A percentile compares a stretch with the other conserved stretches of the same genome.
phyloP scores from a whole-genome alignment of 2,797 vertebrate species.

The Pseudochirops cupreus region DNA sequence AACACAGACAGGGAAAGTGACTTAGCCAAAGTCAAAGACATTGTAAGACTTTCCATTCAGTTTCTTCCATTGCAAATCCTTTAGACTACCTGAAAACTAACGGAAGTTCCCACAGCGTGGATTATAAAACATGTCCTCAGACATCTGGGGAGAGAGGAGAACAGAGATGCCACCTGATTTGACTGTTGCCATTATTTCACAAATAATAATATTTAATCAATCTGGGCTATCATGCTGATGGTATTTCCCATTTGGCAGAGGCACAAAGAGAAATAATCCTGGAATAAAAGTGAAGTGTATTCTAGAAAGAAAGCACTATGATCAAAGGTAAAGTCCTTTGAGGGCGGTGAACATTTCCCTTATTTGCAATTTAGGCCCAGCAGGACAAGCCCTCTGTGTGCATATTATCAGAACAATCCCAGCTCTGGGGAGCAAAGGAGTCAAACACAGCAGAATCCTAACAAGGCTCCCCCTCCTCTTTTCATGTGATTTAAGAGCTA shows the following conservation, averaged over 20 bases:
- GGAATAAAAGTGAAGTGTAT: constrained; percentile 74
- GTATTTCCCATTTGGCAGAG: constrained; percentile 64
- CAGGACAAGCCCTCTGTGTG: constrained; percentile 67
- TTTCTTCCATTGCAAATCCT: neutral
- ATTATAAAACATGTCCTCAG: neutral
- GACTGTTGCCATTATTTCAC: constrained; percentile 64
- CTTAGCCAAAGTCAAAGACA: neutral
- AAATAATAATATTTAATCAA: constrained; percentile 75
- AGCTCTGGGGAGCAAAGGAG: constrained; percentile 68
- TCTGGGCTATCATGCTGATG: constrained; percentile 65
- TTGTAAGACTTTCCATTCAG: neutral
- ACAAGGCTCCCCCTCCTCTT: constrained; percentile 71
- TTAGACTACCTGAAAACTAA: neutral
- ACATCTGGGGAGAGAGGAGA: neutral
- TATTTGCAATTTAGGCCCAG: constrained; percentile 79
- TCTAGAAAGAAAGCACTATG: constrained; percentile 73
- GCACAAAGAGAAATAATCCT: constrained; percentile 71
- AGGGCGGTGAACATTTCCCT: constrained; percentile 58
- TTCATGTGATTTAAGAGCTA: constrained; percentile 70
- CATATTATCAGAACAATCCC: constrained; percentile 77
- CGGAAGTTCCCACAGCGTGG: neutral
- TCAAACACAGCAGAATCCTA: constrained; percentile 71
- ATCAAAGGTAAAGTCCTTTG: constrained; percentile 74
- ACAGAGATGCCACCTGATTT: constrained; percentile 1
- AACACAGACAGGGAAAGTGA: neutral